These are phyloP conservation scores for Macrostomum cliftonense DNA, from an alignment of 2,888 invertebrate genomes.

Conservation along the genomic window DNA sequence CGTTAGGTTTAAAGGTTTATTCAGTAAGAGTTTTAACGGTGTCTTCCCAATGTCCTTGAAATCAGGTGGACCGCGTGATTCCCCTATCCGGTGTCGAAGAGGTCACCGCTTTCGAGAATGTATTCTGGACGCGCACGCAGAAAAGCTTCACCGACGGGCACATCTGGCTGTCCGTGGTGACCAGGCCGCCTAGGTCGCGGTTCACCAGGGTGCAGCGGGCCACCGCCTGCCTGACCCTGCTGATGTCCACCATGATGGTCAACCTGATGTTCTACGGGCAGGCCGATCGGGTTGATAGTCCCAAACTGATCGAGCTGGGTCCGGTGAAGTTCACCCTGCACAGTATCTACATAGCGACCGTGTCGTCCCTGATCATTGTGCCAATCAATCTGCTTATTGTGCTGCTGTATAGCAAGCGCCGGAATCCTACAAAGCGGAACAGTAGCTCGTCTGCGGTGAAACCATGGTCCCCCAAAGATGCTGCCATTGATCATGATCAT, in stretches of 20 bases:
- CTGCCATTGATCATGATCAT: too few relatives aligned
- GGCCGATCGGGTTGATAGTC: constrained; percentile 1
- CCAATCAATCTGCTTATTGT: constrained; percentile 38
- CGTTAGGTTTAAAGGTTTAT: too few relatives aligned
- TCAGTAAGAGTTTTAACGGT: too few relatives aligned
- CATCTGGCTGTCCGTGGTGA: constrained; percentile 18
- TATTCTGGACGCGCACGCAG: constrained; percentile 16
- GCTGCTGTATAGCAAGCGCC: constrained; percentile 37
- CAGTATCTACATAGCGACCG: constrained; percentile 34
- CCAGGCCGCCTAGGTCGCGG: constrained; percentile 13
- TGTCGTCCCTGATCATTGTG: constrained; percentile 38
- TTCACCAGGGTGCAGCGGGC: constrained; percentile 15
- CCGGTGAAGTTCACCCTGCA: constrained; percentile 1
- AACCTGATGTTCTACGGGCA: constrained; percentile 14
- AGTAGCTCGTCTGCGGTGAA: too few relatives aligned
- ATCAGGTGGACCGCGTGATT: constrained; percentile 16
- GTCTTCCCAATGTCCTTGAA: constrained; percentile 4
- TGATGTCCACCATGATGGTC: constrained; percentile 13
- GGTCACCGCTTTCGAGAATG: constrained; percentile 15
- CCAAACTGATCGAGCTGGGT: constrained; percentile 2
- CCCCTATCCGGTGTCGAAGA: constrained; percentile 16
- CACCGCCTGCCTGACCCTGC: constrained; percentile 11
- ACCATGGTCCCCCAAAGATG: too few relatives aligned
- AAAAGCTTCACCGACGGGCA: constrained; percentile 17
- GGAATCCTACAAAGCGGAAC: constrained; percentile 8